Conservation (phyloP, 1,140 invertebrate genomes). For the Amyelois transitella region DNA sequence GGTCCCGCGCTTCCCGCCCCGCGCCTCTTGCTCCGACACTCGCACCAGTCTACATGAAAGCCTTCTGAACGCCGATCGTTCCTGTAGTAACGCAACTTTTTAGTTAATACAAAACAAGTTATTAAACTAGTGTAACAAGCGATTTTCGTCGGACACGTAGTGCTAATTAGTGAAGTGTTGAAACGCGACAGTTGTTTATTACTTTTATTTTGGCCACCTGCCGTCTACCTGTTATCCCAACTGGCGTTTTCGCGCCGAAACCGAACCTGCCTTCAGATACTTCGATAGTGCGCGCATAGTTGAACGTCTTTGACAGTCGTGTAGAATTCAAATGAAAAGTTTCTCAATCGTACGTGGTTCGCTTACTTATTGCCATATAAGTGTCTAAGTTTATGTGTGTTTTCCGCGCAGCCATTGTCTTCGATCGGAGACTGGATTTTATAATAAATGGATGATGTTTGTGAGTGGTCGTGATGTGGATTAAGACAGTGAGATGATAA, state of each 20-base stretch:
- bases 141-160: conserved; percentile 19
- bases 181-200: conserved; percentile 33
- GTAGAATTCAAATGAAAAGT: conserved; percentile 51
- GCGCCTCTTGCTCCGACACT: conserved; percentile 24
- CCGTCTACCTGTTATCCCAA: conserved; percentile 17
- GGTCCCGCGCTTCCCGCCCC: conserved; percentile 38
- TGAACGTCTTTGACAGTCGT: conserved; percentile 17
- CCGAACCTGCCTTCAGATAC: conserved; percentile 1
- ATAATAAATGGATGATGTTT: too few species aligned
- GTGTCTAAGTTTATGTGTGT: conserved; percentile 59
- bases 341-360: conserved; percentile 47
- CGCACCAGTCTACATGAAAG: conserved; percentile 45
- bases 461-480: conserved; percentile 47
- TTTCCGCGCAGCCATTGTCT: conserved; percentile 56
- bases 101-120: conserved; percentile 15
- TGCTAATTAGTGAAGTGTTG: conserved; percentile 27
- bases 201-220: conserved; percentile 7
- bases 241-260: conserved; percentile 53
- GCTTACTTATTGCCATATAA: conserved; percentile 62
- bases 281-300: conserved; percentile 20
- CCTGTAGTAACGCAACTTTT: conserved; percentile 6
- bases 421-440: conserved; percentile 36
- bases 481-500: conserved; percentile 73
- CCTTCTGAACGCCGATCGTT: conserved; percentile 37
- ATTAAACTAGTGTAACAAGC: conserved; percentile 14